These are phyloP conservation scores for Vandiemenella viatica DNA, from an alignment of 2,888 invertebrate genomes.

Conservation along the genomic window DNA sequence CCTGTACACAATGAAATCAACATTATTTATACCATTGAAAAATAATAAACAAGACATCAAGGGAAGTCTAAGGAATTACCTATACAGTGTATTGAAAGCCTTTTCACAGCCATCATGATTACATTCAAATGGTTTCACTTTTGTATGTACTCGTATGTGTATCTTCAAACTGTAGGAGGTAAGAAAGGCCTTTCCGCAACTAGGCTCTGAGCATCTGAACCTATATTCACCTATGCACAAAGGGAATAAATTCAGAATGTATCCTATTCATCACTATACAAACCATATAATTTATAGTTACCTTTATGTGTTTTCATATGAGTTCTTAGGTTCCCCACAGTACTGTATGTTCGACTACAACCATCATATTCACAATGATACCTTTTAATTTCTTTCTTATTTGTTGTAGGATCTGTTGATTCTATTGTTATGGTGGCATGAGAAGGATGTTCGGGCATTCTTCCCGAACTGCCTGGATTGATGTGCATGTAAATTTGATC, in stretches of 20 bases:
- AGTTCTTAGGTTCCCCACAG: constrained; percentile 83
- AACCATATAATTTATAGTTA: constrained; percentile 26
- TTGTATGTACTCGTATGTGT: constrained; percentile 85
- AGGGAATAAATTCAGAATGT: constrained; percentile 25
- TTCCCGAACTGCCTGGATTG: constrained; percentile 44
- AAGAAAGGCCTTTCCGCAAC: constrained; percentile 83
- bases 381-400: constrained; percentile 45
- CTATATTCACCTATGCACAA: constrained; percentile 94
- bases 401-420: constrained; percentile 40
- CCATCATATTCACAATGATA: constrained; percentile 81
- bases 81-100: constrained; percentile 87
- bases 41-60: neutral
- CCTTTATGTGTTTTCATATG: constrained; percentile 95
- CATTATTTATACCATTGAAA: neutral
- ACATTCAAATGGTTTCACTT: constrained; percentile 82
- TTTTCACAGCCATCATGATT: constrained; percentile 69
- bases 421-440: constrained; percentile 54
- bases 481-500: constrained; percentile 58
- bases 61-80: constrained; percentile 33
- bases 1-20: constrained; percentile 27
- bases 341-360: constrained; percentile 79
- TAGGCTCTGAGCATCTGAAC: constrained; percentile 75
- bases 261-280: neutral
- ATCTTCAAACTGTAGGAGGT: constrained; percentile 91
- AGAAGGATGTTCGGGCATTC: constrained; percentile 48